Conservation (phyloP, 2,888 invertebrate species). For the Beris morrisii region DNA sequence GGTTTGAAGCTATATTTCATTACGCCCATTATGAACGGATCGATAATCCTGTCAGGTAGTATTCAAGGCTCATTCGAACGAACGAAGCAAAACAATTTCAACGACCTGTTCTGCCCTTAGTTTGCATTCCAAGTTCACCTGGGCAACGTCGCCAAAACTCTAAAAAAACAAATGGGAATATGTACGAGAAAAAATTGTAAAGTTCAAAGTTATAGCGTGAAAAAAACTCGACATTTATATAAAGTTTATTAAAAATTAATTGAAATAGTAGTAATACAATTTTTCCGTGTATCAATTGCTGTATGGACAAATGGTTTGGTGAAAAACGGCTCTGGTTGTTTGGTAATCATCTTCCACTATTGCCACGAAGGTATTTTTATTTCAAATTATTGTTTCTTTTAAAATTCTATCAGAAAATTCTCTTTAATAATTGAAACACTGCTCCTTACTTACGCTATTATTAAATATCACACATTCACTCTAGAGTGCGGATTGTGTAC, state of each 20-base stretch:
- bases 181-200: slow-evolving; percentile 11
- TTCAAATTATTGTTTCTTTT: no score
- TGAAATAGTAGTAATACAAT: neutral
- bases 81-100: slow-evolving; percentile 7
- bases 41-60: slow-evolving; percentile 5
- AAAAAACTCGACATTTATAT: no score
- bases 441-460: no score
- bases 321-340: slow-evolving; percentile 89
- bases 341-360: slow-evolving; percentile 82
- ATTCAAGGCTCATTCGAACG: slow-evolving; percentile 14
- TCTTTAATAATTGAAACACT: no score
- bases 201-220: slow-evolving; percentile 3
- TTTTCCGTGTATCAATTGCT: slow-evolving; percentile 45
- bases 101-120: slow-evolving; percentile 10
- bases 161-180: slow-evolving; percentile 14
- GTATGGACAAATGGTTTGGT: slow-evolving; percentile 93
- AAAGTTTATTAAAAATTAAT: neutral
- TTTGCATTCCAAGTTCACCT: slow-evolving; percentile 20
- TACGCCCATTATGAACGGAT: neutral
- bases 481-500: no score
- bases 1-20: neutral
- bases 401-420: neutral
- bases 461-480: no score
- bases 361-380: slow-evolving; percentile 73
- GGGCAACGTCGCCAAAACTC: slow-evolving; percentile 26